Base-by-base conservation (phyloP, 2,888 invertebrate genomes). In the Drosophila fungiperda region DNA sequence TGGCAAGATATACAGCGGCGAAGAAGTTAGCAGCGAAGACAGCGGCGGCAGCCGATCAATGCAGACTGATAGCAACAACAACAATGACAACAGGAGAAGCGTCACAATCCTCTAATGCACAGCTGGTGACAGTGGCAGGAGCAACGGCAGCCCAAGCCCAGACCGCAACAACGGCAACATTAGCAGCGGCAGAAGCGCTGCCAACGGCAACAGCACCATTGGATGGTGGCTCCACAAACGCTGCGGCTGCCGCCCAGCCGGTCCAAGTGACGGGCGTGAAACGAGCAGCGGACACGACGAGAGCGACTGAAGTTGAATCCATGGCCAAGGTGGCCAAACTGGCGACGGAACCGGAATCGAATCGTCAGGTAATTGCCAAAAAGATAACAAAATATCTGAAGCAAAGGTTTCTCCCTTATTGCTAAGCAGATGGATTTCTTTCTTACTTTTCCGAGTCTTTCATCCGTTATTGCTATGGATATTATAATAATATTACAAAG, bases 191-290 rank as follows among this genome's bases (percentile, higher is more conserved):
- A 36, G 15, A 6, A 15, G 26, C 26, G 4, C 26, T 26, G 26
- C 26, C 26, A 26, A 26, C 26, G 26, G 26, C 26, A 26, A 26
- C 3, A 26, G 26, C 26, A 26, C 26, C 26, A 26, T 26, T 26
- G 3, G 26, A 26, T 26, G 26, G 26, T 6, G 15, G 36, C 73
- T 8, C 78, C 80, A 9, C 74, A 80, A 4, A 26, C 0, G 26
- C 26, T 26, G 26, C 26, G 3, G 26, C 4, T 95, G 92, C 95
- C 95, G 68, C 95, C 96, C 96, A 96, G 93, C 97, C 97, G 74
- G 97, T 97, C 78, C 97, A 97, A 95, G 97, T 98, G 94, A 98
- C 98, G 93, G 98, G 98, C 73, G 98, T 99, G 90, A 99, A 99
- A 94, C 97, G 99, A 96, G 99, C 99, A 97, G 99, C 99, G 80